phyloP scores from a whole-genome alignment of 2,797 vertebrate species.

The Sciurus carolinensis region DNA sequence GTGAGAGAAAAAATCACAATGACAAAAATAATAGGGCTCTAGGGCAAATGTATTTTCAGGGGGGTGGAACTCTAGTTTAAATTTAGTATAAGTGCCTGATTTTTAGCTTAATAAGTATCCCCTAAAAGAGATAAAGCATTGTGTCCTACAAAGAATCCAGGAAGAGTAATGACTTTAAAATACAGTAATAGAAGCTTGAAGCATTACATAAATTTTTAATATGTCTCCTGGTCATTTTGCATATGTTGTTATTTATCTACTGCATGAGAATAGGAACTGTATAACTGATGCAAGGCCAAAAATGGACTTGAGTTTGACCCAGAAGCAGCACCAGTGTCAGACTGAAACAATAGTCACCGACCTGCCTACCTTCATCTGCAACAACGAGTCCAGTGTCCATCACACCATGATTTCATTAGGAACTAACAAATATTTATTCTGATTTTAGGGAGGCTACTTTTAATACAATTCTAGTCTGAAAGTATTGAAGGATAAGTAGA shows the following conservation, averaged over 20 bases:
- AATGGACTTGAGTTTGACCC: neutral
- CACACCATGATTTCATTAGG: neutral
- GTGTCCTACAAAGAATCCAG: neutral
- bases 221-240: neutral
- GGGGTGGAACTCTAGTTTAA: neutral
- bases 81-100: neutral
- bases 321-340: neutral
- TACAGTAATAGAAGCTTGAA: neutral
- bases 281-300: neutral
- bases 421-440: neutral
- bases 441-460: neutral
- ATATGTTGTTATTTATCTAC: neutral
- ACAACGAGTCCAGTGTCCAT: rapidly evolving
- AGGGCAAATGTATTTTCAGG: neutral
- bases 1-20: neutral
- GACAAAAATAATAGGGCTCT: neutral
- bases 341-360: neutral
- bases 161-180: neutral
- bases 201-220: neutral
- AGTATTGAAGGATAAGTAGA: neutral
- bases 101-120: neutral
- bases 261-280: neutral
- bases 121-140: neutral
- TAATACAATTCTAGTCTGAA: neutral
- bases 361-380: neutral